These are phyloP conservation scores for Apotomis turbidana DNA, from an alignment of 2,888 invertebrate species.

Conservation along the genomic window DNA sequence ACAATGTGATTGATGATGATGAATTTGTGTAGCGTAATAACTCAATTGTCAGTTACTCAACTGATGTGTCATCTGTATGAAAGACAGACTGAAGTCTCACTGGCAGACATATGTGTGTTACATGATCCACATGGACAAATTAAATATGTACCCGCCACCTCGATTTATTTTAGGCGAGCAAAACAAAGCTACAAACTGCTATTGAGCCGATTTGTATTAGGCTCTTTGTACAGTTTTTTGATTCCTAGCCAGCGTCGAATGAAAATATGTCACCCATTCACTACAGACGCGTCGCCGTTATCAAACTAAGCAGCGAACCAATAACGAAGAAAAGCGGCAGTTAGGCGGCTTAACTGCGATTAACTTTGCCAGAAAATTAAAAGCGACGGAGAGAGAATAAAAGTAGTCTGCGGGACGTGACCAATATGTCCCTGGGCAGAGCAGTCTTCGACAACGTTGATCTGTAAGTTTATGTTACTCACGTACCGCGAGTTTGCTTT, in stretches of 20 bases:
- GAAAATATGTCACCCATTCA: conserved; percentile 11
- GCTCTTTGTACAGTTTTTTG: not conserved
- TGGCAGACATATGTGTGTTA: too few species aligned
- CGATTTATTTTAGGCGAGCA: not conserved
- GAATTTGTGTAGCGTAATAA: too few species aligned
- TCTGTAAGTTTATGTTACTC: conserved; percentile 71
- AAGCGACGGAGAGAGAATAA: conserved; percentile 73
- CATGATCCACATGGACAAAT: too few species aligned
- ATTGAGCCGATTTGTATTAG: not conserved
- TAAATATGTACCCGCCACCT: too few species aligned
- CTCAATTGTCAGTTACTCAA: too few species aligned
- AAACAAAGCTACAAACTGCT: not conserved
- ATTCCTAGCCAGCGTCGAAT: not conserved
- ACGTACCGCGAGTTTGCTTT: conserved; percentile 77
- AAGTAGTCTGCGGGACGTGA: conserved; percentile 76
- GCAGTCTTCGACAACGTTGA: conserved; percentile 53
- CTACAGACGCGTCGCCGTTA: conserved; percentile 19
- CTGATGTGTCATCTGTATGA: too few species aligned
- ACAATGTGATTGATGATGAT: too few species aligned
- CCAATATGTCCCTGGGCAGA: conserved; percentile 74
- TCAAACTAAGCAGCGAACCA: conserved; percentile 54
- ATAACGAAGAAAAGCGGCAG: conserved; percentile 62
- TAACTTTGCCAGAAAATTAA: conserved; percentile 74
- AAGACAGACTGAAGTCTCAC: too few species aligned
- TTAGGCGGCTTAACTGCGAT: conserved; percentile 63